phyloP scores from a whole-genome alignment of 1,140 invertebrate species.

The Drosophila arizonae region DNA sequence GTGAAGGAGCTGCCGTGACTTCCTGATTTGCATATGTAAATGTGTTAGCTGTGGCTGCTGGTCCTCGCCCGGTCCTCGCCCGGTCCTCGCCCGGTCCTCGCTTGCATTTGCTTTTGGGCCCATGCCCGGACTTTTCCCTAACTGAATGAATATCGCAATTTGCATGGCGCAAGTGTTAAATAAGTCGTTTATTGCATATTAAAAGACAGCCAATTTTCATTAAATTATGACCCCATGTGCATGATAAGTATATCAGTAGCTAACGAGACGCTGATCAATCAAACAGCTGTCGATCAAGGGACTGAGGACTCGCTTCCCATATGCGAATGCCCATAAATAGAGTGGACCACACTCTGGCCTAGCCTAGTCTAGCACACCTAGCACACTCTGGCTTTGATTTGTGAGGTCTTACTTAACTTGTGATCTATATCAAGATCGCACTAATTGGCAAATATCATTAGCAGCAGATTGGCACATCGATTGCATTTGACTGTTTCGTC shows the following conservation, averaged over 20 bases:
- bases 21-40: conserved; percentile 55
- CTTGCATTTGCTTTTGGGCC: conserved; percentile 18
- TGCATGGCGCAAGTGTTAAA: conserved; percentile 75
- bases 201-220: conserved; percentile 76
- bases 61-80: background rate
- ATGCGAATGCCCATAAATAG: background rate
- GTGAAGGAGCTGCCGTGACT: background rate
- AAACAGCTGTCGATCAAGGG: conserved; percentile 14
- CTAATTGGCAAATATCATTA: conserved; percentile 55
- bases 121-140: conserved; percentile 50
- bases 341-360: background rate
- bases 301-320: background rate
- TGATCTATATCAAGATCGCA: conserved; percentile 42
- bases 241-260: conserved; percentile 46
- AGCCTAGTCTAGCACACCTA: no score
- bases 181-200: conserved; percentile 79
- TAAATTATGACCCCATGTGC: conserved; percentile 56
- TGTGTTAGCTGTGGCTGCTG: conserved; percentile 17
- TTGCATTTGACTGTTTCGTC: conserved; percentile 49
- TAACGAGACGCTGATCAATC: conserved; percentile 67
- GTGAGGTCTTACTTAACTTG: conserved; percentile 1
- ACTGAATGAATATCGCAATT: conserved; percentile 75
- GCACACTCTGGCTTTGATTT: no score
- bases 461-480: conserved; percentile 51
- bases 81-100: background rate